These are phyloP conservation scores for Atherinomorus stipes DNA, from an alignment of 2,113 vertebrate species.

Conservation along the genomic window DNA sequence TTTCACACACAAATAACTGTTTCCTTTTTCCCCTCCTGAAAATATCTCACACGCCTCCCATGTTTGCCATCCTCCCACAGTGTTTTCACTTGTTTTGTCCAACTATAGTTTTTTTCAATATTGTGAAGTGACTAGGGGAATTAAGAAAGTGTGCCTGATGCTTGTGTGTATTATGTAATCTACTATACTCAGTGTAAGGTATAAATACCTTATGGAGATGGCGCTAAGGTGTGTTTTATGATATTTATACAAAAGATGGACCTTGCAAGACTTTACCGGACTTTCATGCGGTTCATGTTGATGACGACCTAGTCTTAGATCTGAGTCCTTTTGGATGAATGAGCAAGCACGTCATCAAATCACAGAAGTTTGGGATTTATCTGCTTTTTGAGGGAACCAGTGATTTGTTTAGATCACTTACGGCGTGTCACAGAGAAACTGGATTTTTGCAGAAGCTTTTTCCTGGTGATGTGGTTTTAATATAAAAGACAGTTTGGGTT, in stretches of 20 bases:
- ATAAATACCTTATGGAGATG: not conserved
- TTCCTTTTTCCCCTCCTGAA: slow-evolving; percentile 23
- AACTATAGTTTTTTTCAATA: slow-evolving; percentile 44
- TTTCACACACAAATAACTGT: slow-evolving; percentile 29
- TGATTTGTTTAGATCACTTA: no score
- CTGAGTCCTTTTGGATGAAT: not conserved
- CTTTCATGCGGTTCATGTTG: not conserved
- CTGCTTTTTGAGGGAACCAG: no score
- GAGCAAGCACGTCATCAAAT: not conserved
- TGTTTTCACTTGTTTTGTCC: slow-evolving; percentile 39
- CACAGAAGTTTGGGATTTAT: no score
- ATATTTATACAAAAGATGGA: not conserved
- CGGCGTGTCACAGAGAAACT: no score
- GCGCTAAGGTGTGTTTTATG: not conserved
- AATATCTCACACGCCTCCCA: slow-evolving; percentile 18
- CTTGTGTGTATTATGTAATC: slow-evolving; percentile 17
- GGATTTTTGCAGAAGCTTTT: no score
- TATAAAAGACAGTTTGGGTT: no score
- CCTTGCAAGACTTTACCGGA: not conserved
- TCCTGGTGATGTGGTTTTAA: no score
- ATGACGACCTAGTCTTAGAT: not conserved
- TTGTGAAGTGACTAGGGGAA: slow-evolving; percentile 20
- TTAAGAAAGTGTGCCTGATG: slow-evolving; percentile 6
- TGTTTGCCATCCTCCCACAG: slow-evolving; percentile 49
- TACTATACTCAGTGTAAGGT: not conserved